Evolutionary conservation across 2,113 vertebrate species (phyloP).

Genomic region (Cinclus cinclus): DNA sequence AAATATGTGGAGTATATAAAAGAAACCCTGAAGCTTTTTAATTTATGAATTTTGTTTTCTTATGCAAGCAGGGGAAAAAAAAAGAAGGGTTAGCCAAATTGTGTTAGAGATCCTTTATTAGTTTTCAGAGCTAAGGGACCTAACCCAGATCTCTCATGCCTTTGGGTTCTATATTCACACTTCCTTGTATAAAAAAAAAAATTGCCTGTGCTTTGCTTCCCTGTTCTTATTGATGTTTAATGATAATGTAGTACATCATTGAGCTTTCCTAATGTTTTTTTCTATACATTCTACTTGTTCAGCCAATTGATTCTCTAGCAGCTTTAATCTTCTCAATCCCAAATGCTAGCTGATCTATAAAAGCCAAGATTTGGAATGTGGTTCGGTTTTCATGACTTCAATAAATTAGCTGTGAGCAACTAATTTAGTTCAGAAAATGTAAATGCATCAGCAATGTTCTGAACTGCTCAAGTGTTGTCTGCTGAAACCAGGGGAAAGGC

Average conservation of each 20-base stretch:
- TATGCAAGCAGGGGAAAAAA: not conserved
- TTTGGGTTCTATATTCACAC: not conserved
- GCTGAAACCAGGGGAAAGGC: not conserved
- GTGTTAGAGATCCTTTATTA: not conserved
- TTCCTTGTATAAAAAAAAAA: not conserved
- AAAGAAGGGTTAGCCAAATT: not conserved
- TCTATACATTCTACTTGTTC: not conserved
- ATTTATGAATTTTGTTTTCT: not conserved
- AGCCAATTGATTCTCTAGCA: constrained; percentile 2
- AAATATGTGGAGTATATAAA: not conserved
- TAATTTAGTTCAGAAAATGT: not conserved
- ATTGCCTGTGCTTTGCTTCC: not conserved
- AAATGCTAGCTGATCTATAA: not conserved
- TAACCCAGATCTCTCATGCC: not conserved
- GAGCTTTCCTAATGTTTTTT: not conserved
- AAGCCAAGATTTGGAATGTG: not conserved
- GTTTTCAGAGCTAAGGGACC: not conserved
- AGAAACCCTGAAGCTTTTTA: not conserved
- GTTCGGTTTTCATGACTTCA: not conserved
- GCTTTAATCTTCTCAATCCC: not conserved
- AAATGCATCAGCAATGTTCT: not conserved
- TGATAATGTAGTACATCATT: not conserved
- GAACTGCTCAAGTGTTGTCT: not conserved
- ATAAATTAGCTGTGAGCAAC: constrained; percentile 5
- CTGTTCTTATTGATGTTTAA: not conserved